Conservation (phyloP, 2,888 invertebrate species). For the Cephus spinipes region DNA sequence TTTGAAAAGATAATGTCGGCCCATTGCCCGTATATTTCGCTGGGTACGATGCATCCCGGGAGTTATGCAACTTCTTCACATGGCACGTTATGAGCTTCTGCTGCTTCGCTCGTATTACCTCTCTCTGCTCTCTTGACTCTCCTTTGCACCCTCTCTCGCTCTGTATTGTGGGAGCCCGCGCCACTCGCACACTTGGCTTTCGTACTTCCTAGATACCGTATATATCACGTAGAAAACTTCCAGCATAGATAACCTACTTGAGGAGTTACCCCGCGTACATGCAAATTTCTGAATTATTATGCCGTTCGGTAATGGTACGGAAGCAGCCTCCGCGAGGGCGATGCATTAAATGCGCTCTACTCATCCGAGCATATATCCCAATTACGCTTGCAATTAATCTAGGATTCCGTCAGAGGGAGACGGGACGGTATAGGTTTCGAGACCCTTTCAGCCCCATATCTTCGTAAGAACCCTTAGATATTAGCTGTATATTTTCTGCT, state of each 20-base stretch:
- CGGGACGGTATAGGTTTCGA: not conserved
- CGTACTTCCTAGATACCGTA: conserved; percentile 26
- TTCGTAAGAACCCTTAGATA: not conserved
- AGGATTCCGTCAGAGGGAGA: not conserved
- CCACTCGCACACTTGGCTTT: conserved; percentile 1
- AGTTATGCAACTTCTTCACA: conserved; percentile 49
- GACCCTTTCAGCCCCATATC: not conserved
- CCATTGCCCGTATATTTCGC: conserved; percentile 31
- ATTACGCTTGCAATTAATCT: conserved; percentile 4
- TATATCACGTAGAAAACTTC: conserved; percentile 57
- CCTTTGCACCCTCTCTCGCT: conserved; percentile 17
- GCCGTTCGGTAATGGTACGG: conserved; percentile 54
- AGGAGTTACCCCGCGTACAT: conserved; percentile 67
- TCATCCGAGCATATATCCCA: not conserved
- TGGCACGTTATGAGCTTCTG: not conserved
- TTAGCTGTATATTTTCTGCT: not conserved
- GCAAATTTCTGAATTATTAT: conserved; percentile 67
- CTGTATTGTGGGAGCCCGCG: conserved; percentile 13
- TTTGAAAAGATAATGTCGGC: conserved; percentile 57
- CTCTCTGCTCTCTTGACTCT: not conserved
- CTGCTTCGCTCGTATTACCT: not conserved
- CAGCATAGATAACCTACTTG: conserved; percentile 67
- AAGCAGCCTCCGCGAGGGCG: not conserved
- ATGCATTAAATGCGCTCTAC: not conserved
- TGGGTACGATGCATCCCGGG: conserved; percentile 10